These are phyloP conservation scores for Pristionchus pacificus DNA, from an alignment of 1,140 invertebrate species.

Conservation along the genomic window DNA sequence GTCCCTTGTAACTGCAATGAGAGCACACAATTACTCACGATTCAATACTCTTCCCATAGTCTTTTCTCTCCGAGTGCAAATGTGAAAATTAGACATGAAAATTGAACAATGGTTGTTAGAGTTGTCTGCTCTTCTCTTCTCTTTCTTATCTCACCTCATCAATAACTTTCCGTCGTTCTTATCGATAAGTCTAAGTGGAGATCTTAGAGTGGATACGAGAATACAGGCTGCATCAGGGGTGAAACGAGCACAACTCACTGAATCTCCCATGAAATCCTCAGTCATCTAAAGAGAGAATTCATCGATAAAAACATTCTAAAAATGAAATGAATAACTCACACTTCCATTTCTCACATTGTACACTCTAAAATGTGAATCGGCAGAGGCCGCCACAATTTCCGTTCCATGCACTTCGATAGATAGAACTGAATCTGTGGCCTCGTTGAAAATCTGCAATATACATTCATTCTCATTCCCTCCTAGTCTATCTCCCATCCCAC, in stretches of 20 bases:
- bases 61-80: not conserved
- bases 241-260: conserved; percentile 59
- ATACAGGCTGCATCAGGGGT: conserved; percentile 73
- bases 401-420: conserved; percentile 77
- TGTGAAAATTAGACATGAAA: not conserved
- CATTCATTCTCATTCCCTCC: too few species aligned
- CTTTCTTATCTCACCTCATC: conserved; percentile 62
- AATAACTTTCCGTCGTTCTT: conserved; percentile 79
- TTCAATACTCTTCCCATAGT: not conserved
- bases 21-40: not conserved
- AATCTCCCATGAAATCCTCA: conserved; percentile 45
- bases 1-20: conserved; percentile 70
- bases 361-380: conserved; percentile 78
- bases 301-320: not conserved
- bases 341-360: conserved; percentile 85
- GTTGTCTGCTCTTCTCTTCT: conserved; percentile 1
- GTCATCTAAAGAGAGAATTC: conserved; percentile 18
- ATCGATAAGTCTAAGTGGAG: conserved; percentile 74
- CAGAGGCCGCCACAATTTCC: conserved; percentile 82
- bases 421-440: conserved; percentile 88
- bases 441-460: conserved; percentile 73
- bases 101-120: not conserved
- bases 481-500: too few species aligned
- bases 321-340: conserved; percentile 62
- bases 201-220: conserved; percentile 68